Conservation (phyloP, 1,140 invertebrate species). For the Rhizoglyphus robini region DNA sequence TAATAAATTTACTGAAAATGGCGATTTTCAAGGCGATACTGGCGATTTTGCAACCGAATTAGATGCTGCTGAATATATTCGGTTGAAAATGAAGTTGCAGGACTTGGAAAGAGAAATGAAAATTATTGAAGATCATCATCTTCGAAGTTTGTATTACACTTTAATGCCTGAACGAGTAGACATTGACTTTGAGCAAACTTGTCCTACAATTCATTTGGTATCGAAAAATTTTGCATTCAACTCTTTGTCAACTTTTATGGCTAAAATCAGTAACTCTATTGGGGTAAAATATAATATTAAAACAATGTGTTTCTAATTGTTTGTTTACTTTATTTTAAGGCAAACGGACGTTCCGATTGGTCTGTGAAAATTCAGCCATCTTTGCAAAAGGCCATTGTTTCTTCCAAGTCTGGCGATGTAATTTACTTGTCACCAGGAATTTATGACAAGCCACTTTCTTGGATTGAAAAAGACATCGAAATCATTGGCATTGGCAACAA, state of each 20-base stretch:
- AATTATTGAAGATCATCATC: conserved; percentile 25
- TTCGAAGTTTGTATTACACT: conserved; percentile 18
- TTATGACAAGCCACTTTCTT: conserved; percentile 23
- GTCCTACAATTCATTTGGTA: conserved; percentile 6
- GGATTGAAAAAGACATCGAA: conserved; percentile 23
- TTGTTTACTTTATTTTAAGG: too few relatives aligned
- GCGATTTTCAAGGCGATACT: not conserved
- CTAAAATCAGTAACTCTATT: not conserved
- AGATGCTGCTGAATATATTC: conserved; percentile 22
- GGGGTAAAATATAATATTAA: not conserved
- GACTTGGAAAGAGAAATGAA: conserved; percentile 25
- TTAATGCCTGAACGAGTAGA: not conserved
- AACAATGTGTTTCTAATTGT: too few relatives aligned
- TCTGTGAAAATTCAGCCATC: conserved; percentile 22
- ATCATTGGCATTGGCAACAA: conserved; percentile 22
- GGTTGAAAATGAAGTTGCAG: conserved; percentile 21
- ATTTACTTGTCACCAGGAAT: conserved; percentile 23
- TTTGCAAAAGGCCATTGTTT: conserved; percentile 20
- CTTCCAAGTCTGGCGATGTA: conserved; percentile 22
- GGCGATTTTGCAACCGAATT: conserved; percentile 23
- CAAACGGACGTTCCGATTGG: too few relatives aligned
- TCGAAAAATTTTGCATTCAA: conserved; percentile 5
- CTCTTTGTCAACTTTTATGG: not conserved
- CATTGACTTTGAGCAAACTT: too few relatives aligned
- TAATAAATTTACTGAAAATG: too few relatives aligned